Conservation (phyloP, 2,888 invertebrate species). For the Athalia cordata region DNA sequence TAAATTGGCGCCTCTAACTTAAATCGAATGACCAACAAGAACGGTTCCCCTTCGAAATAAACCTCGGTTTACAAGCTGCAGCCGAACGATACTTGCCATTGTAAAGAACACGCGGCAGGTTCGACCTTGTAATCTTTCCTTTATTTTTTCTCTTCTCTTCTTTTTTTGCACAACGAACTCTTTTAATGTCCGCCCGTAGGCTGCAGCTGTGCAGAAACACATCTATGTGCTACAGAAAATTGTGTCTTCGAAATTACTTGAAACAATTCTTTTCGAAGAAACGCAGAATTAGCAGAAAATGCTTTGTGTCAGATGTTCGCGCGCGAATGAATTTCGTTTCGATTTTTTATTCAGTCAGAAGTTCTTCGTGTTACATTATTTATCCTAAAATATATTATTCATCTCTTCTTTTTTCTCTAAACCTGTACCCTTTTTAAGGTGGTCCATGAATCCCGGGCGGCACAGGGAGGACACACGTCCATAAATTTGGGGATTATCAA, state of each 20-base stretch:
- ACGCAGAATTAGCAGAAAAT: no score
- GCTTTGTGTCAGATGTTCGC: no score
- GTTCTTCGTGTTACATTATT: no score
- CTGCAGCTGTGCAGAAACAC: not conserved
- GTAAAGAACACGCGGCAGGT: not conserved
- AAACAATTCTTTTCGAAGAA: no score
- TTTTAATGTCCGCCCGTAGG: conserved; percentile 17
- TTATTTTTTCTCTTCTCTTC: not conserved
- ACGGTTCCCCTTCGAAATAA: conserved; percentile 14
- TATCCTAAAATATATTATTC: no score
- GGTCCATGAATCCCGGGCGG: not conserved
- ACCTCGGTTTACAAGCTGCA: not conserved
- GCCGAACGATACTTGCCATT: not conserved
- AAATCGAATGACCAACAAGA: conserved; percentile 15
- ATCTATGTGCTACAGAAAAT: not conserved
- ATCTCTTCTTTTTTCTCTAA: not conserved
- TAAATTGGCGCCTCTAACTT: conserved; percentile 19
- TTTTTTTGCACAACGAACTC: not conserved
- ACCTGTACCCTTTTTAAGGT: not conserved
- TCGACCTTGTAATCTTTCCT: conserved; percentile 21
- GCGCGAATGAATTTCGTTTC: no score
- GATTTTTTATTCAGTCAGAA: no score
- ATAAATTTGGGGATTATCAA: not conserved
- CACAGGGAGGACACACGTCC: not conserved
- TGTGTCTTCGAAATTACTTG: not conserved